Base-by-base conservation (phyloP, 2,888 invertebrate species). In the Dasypolia templi region DNA sequence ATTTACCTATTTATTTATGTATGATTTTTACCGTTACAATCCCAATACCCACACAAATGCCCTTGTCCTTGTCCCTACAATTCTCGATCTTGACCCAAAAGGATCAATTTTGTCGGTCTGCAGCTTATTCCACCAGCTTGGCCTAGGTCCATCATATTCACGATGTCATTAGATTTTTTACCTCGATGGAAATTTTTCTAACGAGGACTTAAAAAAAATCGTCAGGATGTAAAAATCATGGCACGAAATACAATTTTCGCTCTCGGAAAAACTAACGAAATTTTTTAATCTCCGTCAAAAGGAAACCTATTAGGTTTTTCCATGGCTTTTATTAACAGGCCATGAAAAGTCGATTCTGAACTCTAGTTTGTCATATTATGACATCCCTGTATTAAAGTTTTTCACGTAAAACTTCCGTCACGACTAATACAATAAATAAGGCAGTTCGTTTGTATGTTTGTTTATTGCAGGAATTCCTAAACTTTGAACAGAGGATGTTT, bases 401-500 rank as follows among this genome's bases (percentile, higher is more conserved):
- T 69, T 32, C 77, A 65, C 46, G 29, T 69, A 81, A 81, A 84
- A 72, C 65, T 67, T 69, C 51, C 44, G 77, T 63, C 62, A 73
- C 44, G 62, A 72, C 58, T 75, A 55, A 75, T 71, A 82, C 61
- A 63, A 78, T 79, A 83, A 82, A 85, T 42, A 75, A 74, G 64
- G 61, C 72, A 83, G 70, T 74, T 62, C 67, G 59, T 32, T 75
- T 80, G 70, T 75, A 68, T 69, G 76, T 72, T 77, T 81, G 78
- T 84, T 83, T 84, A 75, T 83, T 84, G 69, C 72, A 59, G 58
- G 70, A 77, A 73, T 81, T 74, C 70, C 46, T 42, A 75, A 85
- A 86, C 69, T 86, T 84, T 71, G 72, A 64, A 68, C 72, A 64
- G 72, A 66, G 66, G 65, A 78, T 86, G 74, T 86, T 84, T 76